phyloP scores from a whole-genome alignment of 2,797 vertebrate genomes.

The Poecilia velifera region DNA sequence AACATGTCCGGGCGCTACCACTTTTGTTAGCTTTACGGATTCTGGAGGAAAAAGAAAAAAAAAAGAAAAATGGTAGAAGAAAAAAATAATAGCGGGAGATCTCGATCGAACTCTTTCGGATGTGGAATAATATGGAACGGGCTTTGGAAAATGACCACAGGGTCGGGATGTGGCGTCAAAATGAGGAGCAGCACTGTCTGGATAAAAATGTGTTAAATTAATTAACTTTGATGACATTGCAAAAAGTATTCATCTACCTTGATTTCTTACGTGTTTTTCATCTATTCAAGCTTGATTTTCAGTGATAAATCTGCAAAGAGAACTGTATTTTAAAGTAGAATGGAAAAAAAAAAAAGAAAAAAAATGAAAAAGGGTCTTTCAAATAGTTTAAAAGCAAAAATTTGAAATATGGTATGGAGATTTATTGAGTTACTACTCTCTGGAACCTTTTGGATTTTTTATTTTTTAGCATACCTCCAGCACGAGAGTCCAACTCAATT shows the following conservation, averaged over 20 bases:
- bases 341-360: too few species aligned
- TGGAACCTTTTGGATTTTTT: background rate
- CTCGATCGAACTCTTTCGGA: background rate
- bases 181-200: background rate
- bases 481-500: background rate
- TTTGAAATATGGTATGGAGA: background rate
- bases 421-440: background rate
- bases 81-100: background rate
- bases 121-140: background rate
- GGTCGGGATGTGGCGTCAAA: background rate
- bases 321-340: background rate
- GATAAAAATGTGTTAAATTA: background rate
- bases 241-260: background rate
- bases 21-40: background rate
- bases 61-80: background rate
- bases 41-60: background rate
- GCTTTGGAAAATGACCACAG: background rate
- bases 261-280: background rate
- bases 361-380: background rate
- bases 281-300: background rate
- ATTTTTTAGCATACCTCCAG: background rate
- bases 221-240: background rate
- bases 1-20: slow-evolving; percentile 18
- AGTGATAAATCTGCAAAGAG: background rate
- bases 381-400: background rate